phyloP scores from a whole-genome alignment of 2,888 invertebrate species.

The Leptopilina drosophilae region DNA sequence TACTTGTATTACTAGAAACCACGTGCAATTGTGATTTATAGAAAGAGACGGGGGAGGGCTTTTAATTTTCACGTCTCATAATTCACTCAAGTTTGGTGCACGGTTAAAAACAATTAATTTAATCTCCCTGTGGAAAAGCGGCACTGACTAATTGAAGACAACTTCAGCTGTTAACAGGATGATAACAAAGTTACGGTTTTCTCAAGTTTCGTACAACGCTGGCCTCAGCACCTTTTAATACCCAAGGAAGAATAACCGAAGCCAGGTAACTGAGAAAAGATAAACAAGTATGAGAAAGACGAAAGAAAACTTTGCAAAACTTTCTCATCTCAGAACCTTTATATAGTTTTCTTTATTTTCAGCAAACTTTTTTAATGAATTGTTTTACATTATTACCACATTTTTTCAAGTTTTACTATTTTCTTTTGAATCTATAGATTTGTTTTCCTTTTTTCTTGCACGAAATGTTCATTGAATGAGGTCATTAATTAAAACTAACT shows the following conservation, averaged over 20 bases:
- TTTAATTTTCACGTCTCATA: slow-evolving; percentile 9
- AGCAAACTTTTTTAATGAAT: slow-evolving; percentile 16
- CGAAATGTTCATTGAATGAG: too few relatives aligned
- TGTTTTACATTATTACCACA: slow-evolving; percentile 22
- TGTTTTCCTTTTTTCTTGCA: not conserved
- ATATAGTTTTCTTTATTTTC: too few relatives aligned
- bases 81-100: slow-evolving; percentile 39
- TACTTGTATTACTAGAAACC: too few relatives aligned
- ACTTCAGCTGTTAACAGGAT: slow-evolving; percentile 57
- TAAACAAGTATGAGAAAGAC: slow-evolving; percentile 29
- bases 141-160: slow-evolving; percentile 57
- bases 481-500: too few relatives aligned
- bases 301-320: slow-evolving; percentile 6
- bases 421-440: not conserved
- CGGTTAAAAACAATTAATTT: slow-evolving; percentile 59
- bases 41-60: not conserved
- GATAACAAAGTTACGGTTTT: slow-evolving; percentile 59
- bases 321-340: too few relatives aligned
- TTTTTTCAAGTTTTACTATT: not conserved
- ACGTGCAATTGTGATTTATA: not conserved
- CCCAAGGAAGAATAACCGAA: slow-evolving; percentile 35
- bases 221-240: slow-evolving; percentile 39
- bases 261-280: slow-evolving; percentile 34
- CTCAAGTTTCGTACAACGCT: slow-evolving; percentile 51
- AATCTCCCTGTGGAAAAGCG: slow-evolving; percentile 53